A percentile compares a stretch with the other conserved stretches of the same genome.
Evolutionary conservation across 2,797 vertebrate genomes (phyloP).

Genomic region (Poliocrania exsul): DNA sequence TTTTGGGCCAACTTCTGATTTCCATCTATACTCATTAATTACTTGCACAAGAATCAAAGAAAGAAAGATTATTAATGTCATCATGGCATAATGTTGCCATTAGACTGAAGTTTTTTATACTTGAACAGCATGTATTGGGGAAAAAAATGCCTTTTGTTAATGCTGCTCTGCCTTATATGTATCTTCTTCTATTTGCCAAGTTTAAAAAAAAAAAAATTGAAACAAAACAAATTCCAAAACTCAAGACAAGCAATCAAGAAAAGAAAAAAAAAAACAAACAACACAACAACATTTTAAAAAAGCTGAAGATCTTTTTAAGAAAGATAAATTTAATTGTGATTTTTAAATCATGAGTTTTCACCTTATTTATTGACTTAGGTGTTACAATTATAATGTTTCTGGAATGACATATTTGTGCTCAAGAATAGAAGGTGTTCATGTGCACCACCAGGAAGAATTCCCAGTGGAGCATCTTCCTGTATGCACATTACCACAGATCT

Average conservation of each 20-base stretch:
- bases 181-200: accelerated
- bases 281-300: neutral
- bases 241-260: neutral
- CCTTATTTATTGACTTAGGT: neutral
- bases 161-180: accelerated
- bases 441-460: neutral
- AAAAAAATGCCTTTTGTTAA: neutral
- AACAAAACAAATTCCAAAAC: neutral
- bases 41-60: neutral
- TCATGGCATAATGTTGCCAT: neutral
- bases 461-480: neutral
- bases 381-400: neutral
- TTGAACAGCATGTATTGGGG: neutral
- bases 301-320: neutral
- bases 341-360: neutral
- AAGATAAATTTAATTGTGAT: neutral
- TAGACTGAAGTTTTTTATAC: neutral
- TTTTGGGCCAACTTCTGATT: neutral
- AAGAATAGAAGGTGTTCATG: neutral
- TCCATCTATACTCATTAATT: neutral
- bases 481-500: neutral
- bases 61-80: neutral
- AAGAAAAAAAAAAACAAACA: neutral
- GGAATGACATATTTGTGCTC: neutral
- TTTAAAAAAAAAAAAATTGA: neutral